Percentiles rank a stretch among this genome's conserved stretches.
Evolutionary conservation across 2,113 vertebrate genomes (phyloP).

Genomic region (Misgurnus mizolepis): DNA sequence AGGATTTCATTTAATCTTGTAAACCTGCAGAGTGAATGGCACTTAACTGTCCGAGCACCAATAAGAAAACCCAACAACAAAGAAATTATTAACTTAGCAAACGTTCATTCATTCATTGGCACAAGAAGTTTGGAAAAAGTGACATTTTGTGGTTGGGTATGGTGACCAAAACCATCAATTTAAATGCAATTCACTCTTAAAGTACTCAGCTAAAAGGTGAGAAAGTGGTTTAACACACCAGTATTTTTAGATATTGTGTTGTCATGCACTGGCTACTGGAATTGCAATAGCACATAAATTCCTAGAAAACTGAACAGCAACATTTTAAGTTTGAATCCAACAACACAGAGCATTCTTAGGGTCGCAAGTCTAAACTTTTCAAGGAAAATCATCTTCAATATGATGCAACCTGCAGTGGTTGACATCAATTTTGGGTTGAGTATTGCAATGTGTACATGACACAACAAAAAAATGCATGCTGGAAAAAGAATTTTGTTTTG

Average conservation of each 20-base stretch:
- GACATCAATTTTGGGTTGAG: conserved; percentile 19
- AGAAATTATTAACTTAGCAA: conserved; percentile 35
- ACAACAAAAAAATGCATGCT: conserved; percentile 50
- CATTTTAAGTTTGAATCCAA: conserved; percentile 37
- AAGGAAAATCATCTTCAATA: conserved; percentile 7
- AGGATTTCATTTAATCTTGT: conserved; percentile 43
- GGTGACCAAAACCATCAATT: conserved; percentile 29
- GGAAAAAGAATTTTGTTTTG: conserved; percentile 19
- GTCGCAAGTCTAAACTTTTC: conserved; percentile 18
- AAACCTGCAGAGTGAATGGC: conserved; percentile 51
- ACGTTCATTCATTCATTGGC: conserved; percentile 45
- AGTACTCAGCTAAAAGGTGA: conserved; percentile 38
- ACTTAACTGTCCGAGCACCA: conserved; percentile 54
- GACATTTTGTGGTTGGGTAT: conserved; percentile 32
- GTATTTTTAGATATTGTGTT: conserved; percentile 44
- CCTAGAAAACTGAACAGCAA: conserved; percentile 29
- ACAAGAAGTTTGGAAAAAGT: conserved; percentile 38
- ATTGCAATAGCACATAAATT: conserved; percentile 44
- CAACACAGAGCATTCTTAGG: conserved; percentile 43
- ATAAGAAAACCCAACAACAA: conserved; percentile 43
- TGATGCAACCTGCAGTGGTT: conserved; percentile 28
- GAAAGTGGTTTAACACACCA: conserved; percentile 38
- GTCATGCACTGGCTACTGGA: conserved; percentile 49
- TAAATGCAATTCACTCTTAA: conserved; percentile 44
- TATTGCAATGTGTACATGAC: conserved; percentile 39